Evolutionary conservation across 2,797 vertebrate genomes (phyloP).

Genomic region (Philypnodon macrostomus): DNA sequence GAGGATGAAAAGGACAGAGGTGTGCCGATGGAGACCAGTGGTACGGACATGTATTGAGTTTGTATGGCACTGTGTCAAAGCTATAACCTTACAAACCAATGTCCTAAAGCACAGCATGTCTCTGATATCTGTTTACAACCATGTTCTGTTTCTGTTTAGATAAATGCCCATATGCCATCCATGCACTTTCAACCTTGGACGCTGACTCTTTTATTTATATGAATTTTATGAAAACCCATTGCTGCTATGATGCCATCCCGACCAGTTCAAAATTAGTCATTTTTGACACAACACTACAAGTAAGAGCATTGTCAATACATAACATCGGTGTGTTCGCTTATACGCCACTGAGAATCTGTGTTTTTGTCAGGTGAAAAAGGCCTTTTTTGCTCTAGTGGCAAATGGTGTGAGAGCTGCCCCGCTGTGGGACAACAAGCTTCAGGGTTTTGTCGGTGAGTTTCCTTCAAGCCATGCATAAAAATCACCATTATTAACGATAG

Average conservation of each 20-base stretch:
- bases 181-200: constrained; percentile 30
- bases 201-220: constrained; percentile 83
- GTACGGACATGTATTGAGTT: constrained; percentile 16
- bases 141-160: constrained; percentile 6
- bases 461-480: too few relatives aligned
- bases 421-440: constrained; percentile 94
- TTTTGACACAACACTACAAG: constrained; percentile 90
- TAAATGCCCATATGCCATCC: not conserved
- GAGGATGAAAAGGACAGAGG: constrained; percentile 42
- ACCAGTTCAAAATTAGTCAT: constrained; percentile 96
- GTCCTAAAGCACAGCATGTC: not conserved
- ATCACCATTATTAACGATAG: too few relatives aligned
- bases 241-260: constrained; percentile 91
- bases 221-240: constrained; percentile 92
- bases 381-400: constrained; percentile 95
- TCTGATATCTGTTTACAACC: not conserved
- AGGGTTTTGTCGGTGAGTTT: constrained; percentile 98
- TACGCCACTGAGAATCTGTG: not conserved
- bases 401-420: constrained; percentile 96
- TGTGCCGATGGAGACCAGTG: constrained; percentile 28
- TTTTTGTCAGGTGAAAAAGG: constrained; percentile 89
- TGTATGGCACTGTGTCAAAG: not conserved
- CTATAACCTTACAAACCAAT: not conserved
- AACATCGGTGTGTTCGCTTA: too few relatives aligned
- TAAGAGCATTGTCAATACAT: constrained; percentile 49